phyloP scores from a whole-genome alignment of 2,797 vertebrate species.

The Danionella dracula region DNA sequence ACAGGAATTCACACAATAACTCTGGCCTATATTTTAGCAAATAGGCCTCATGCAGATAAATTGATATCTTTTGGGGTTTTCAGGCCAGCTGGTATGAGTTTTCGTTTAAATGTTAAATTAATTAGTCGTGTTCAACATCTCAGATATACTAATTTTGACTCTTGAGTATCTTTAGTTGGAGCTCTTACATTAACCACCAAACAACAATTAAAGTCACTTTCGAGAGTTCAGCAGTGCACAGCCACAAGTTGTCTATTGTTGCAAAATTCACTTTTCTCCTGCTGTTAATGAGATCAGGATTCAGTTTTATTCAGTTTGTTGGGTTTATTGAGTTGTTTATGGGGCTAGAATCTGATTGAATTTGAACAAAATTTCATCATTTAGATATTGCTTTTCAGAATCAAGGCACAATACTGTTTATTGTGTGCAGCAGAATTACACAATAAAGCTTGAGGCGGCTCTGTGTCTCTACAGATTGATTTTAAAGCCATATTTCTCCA shows the following conservation, averaged over 20 bases:
- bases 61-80: too few species aligned
- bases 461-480: constrained; percentile 32
- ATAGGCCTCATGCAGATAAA: too few species aligned
- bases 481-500: constrained; percentile 26
- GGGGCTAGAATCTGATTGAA: constrained; percentile 39
- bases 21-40: too few species aligned
- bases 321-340: background rate
- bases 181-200: background rate
- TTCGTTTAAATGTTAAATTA: too few species aligned
- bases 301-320: background rate
- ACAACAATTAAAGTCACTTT: background rate
- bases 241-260: background rate
- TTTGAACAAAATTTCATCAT: constrained; percentile 1
- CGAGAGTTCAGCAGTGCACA: constrained; percentile 8
- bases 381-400: constrained; percentile 16
- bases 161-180: background rate
- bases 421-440: background rate
- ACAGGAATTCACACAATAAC: too few species aligned
- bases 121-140: too few species aligned
- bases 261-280: background rate
- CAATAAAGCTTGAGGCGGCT: background rate
- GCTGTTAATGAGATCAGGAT: constrained; percentile 19
- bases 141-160: background rate
- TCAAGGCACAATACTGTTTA: background rate
- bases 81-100: too few species aligned